Conservation (phyloP, 2,797 vertebrate genomes). For the Lycodopsis pacificus region DNA sequence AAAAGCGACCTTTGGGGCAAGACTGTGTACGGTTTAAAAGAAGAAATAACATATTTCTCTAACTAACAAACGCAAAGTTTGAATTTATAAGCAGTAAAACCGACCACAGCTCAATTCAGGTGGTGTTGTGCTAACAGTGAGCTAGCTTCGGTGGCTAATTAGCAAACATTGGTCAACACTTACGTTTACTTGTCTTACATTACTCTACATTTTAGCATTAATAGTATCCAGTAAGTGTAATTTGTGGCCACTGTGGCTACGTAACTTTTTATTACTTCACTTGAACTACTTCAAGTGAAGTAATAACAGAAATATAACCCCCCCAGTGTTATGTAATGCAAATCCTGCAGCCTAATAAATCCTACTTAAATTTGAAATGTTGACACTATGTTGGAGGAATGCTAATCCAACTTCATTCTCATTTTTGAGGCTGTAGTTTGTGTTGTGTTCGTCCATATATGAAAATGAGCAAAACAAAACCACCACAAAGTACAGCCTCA, state of each 20-base stretch:
- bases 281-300: not conserved
- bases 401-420: not conserved
- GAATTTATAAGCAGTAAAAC: not conserved
- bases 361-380: not conserved
- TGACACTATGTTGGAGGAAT: not conserved
- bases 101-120: not conserved
- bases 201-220: not conserved
- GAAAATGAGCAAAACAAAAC: not conserved
- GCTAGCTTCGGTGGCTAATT: slow-evolving; percentile 6
- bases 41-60: not conserved
- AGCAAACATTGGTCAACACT: not conserved
- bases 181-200: fast-evolving
- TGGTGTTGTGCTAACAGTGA: not conserved
- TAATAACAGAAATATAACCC: not conserved
- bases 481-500: not conserved
- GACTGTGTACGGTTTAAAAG: fast-evolving
- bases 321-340: not conserved
- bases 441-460: not conserved
- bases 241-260: not conserved
- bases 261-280: not conserved
- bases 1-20: not conserved
- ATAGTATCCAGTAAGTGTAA: too few species aligned
- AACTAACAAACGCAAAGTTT: not conserved
- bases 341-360: not conserved
- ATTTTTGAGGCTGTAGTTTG: not conserved